A percentile compares a stretch with the other conserved stretches of the same genome.
phyloP scores from a whole-genome alignment of 1,140 invertebrate genomes.

The Chironomus striatipennis region DNA sequence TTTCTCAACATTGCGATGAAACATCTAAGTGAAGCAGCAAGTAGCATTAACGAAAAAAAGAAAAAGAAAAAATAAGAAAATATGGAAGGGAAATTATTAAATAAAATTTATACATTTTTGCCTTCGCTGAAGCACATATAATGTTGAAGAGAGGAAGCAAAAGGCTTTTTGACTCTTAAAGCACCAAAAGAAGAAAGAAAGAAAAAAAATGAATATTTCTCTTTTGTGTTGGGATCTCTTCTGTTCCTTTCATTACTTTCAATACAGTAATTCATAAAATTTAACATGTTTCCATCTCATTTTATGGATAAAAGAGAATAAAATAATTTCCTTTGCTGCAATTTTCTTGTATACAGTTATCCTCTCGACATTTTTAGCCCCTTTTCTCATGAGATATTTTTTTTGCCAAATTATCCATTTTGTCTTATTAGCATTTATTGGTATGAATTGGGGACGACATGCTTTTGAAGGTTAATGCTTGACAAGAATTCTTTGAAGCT shows the following conservation, averaged over 20 bases:
- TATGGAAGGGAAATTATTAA: not conserved
- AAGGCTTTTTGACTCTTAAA: not conserved
- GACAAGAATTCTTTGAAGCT: too few species aligned
- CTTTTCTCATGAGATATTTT: too few species aligned
- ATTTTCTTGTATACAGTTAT: not conserved
- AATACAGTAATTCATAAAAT: conserved; percentile 9
- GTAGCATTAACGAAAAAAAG: not conserved
- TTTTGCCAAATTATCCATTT: too few species aligned
- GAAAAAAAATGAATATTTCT: too few species aligned
- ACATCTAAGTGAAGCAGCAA: too few species aligned
- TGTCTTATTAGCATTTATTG: too few species aligned
- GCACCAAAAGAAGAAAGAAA: not conserved
- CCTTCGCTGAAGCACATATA: not conserved
- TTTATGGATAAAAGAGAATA: not conserved
- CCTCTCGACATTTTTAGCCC: too few species aligned
- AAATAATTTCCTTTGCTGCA: not conserved
- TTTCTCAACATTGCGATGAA: not conserved
- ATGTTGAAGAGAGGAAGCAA: not conserved
- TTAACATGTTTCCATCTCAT: conserved; percentile 14
- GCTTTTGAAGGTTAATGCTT: too few species aligned
- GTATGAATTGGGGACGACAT: too few species aligned
- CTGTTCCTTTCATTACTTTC: conserved; percentile 7
- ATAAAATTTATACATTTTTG: not conserved
- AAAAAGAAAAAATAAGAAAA: not conserved
- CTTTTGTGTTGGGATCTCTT: not conserved